Evolutionary conservation across 2,888 invertebrate species (phyloP), one percentile per base, ranked within the genome.

Genomic region (Platycnemis pennipes): DNA sequence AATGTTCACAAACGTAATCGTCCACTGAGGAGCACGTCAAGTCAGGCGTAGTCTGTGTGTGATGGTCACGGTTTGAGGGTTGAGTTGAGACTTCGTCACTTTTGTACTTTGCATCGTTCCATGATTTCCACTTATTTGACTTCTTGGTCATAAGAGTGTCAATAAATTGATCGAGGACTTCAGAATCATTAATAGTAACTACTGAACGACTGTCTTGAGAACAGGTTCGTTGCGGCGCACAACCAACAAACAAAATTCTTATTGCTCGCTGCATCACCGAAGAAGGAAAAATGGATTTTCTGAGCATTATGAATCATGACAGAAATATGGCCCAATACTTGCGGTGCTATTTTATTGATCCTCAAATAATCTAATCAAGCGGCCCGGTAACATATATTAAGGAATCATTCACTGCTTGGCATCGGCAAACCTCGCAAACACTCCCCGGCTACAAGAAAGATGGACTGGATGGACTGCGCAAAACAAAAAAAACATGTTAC

Each of bases 101-200:
- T 8, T 26, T 91, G 44, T 22, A n/a, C 26, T 26, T 26, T 0
- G 5, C 13, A 19, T 63, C 63, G 5, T 69, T 56, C 1, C 26
- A 69, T 19, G 56, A 63, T 56, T 69, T 91, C 91, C 91, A 91
- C 26, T 91, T 91, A 44, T 91, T 91, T 44, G n/a, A n/a, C 44
- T 63, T 91, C 7, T 44, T 37, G 11, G n/a, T 69, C 42, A 63
- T 44, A 19, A 91, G 63, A 44, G 26, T 91, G 11, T 56, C 63
- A 13, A 91, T 45, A 91, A 63, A 91, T 45, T 44, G 11, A 44
- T 91, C 91, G 0, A 91, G 63, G 13, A 42, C 69, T 42, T 63
- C 91, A n/a, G 91, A 26, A 44, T 44, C 63, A 22, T n/a, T n/a
- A 16, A 26, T 44, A 63, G 63, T 22, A n/a, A 37, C 91, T 1